Base-by-base conservation (phyloP, 2,888 invertebrate genomes). In the Hemaris fuciformis region DNA sequence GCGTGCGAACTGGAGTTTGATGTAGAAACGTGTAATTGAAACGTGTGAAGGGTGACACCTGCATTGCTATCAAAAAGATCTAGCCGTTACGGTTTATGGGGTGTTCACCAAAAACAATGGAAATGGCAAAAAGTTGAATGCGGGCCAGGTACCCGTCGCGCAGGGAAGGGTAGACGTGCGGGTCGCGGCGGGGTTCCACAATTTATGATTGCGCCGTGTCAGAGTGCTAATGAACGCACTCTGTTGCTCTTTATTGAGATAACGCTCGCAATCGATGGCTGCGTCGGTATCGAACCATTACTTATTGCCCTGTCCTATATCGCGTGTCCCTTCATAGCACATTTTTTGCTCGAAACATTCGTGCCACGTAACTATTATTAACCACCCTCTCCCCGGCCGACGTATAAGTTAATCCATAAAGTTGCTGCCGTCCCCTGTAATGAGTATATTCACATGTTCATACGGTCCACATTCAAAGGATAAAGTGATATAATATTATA, bases 241-340 rank as follows among this genome's bases (percentile, higher is more conserved):
- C 86, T 83, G 89, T 88, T 89, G 88, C 84, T 88, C 90, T 91
- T 91, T 91, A 91, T 92, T 91, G 90, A 92, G 91, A 91, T 91
- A 91, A 88, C 87, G 87, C 83, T 85, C 76, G 87, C 87, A 89
- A 89, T 86, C 85, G 83, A 85, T 83, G 80, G 79, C 77, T 67
- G 73, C 70, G 77, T 67, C 73, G 77, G 79, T 81, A 84, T 84
- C 82, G 74, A 77, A 75, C 82, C 87, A 88, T 91, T 88, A 90
- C 85, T 91, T 89, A 89, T 80, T 79, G 81, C 85, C 77, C 75
- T 82, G 84, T 75, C 81, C 73, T 85, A 84, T 86, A 85, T 89
- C 79, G 89, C 87, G 87, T 90, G 88, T 88, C 84, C 80, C 75
- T 88, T 84, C 81, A 82, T 78, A 77, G 63, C 66, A 73, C 81